Evolutionary conservation across 2,888 invertebrate genomes (phyloP).

Genomic region (Ernsta delagoae): DNA sequence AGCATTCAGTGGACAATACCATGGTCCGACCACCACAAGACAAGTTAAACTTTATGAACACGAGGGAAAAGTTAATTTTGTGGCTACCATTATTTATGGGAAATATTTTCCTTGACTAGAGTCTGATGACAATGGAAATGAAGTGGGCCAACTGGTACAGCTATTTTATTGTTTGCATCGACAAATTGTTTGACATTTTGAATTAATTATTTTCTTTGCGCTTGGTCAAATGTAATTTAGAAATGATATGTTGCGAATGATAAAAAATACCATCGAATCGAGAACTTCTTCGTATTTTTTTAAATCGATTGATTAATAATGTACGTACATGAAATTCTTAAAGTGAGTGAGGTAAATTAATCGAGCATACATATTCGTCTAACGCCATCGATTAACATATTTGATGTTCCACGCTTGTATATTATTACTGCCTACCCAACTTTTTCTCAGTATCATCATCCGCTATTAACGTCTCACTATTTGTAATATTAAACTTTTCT

Average conservation of each 20-base stretch:
- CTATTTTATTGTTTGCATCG: constrained; percentile 13
- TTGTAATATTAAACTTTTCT: constrained; percentile 34
- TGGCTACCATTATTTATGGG: constrained; percentile 32
- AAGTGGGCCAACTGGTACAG: constrained; percentile 21
- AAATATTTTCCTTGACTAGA: constrained; percentile 22
- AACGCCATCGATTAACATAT: not conserved
- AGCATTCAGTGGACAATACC: constrained; percentile 43
- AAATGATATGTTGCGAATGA: not conserved
- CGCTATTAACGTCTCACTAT: constrained; percentile 24
- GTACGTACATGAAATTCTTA: not conserved
- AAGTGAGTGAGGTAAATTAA: too few species aligned
- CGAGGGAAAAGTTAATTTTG: constrained; percentile 6
- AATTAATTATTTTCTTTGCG: not conserved
- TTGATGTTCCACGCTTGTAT: constrained; percentile 12
- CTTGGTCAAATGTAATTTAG: not conserved
- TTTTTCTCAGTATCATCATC: constrained; percentile 16
- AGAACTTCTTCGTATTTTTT: too few species aligned
- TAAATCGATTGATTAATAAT: too few species aligned
- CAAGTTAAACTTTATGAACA: constrained; percentile 24
- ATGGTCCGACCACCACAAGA: constrained; percentile 38
- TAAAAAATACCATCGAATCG: not conserved
- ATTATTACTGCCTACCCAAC: constrained; percentile 3
- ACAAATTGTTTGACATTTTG: constrained; percentile 11
- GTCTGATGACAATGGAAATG: constrained; percentile 18
- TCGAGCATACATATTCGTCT: not conserved